Evolutionary conservation across 2,797 vertebrate genomes (phyloP).

Genomic region (Clarias fuscus): DNA sequence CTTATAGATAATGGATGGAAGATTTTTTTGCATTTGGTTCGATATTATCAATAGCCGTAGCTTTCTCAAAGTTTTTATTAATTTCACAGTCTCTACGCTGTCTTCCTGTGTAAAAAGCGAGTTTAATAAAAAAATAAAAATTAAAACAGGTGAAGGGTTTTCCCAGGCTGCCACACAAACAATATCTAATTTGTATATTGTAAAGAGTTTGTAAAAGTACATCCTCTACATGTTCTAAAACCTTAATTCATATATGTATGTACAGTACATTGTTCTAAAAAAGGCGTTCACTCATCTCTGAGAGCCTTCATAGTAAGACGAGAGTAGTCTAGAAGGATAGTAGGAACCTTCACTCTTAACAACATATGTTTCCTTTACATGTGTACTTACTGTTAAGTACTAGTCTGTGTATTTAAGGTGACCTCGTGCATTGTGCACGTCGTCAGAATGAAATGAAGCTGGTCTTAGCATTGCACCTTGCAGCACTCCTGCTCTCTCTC

Average conservation of each 20-base stretch:
- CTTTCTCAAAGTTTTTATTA: neutral
- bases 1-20: no score
- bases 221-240: neutral
- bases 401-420: neutral
- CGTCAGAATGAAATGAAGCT: neutral
- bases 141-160: neutral
- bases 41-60: neutral
- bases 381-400: neutral
- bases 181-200: neutral
- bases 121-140: neutral
- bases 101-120: neutral
- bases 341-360: neutral
- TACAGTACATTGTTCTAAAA: neutral
- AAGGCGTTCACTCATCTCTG: neutral
- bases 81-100: neutral
- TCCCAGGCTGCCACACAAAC: neutral
- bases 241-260: neutral
- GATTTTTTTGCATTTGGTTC: neutral
- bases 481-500: slow-evolving; percentile 29
- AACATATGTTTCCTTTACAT: neutral
- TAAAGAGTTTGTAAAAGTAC: neutral
- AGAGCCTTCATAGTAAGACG: neutral
- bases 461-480: neutral
- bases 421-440: neutral
- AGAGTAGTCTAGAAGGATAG: neutral